Base-by-base conservation (phyloP, 2,888 invertebrate species). In the Odontomyia ornata region DNA sequence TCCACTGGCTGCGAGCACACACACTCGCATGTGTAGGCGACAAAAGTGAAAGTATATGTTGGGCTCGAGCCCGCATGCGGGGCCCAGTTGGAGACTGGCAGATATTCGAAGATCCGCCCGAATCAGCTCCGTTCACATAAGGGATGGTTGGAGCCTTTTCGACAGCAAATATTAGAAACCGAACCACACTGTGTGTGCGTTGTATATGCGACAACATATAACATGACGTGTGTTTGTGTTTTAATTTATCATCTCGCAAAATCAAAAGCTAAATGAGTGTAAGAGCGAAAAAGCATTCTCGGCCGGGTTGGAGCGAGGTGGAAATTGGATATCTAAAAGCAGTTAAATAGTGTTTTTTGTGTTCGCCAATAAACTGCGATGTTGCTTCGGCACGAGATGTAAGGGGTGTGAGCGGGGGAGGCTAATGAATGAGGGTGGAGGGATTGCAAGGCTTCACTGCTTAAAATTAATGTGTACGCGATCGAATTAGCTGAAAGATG, bases 31-130 rank as follows among this genome's bases (percentile, higher is more conserved):
- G 52, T 18, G 76, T 76, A 79, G 77, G 77, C 25, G 43, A 67
- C 73, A 77, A 79, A 76, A 76, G 79, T 77, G 77, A 79, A 77
- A 79, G 79, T 57, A 62, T 75, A 23, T 62, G 46, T 60, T n/a
- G 27, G 18, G 23, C 25, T 11, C 13, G 36, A 27, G 13, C 46
- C 36, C 67, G 56, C 56, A 57, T 28, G 72, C 25, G 72, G 30
- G 21, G 30, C n/a, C 15, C 56, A 56, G 18, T 28, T 21, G 72
- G 46, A 43, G 23, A 46, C 21, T 67, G 28, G 27, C 30, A 4
- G 28, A 28, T 64, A 21, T 21, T 67, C 43, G 43, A 72, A 72
- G 72, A 72, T 30, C 56, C 56, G 30, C 56, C 56, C 56, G 56
- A 56, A 72, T 56, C 30, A 21, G 27, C 46, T n/a, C n/a, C 13